Evolutionary conservation across 2,113 vertebrate species (phyloP).

Genomic region (Colossoma macropomum): DNA sequence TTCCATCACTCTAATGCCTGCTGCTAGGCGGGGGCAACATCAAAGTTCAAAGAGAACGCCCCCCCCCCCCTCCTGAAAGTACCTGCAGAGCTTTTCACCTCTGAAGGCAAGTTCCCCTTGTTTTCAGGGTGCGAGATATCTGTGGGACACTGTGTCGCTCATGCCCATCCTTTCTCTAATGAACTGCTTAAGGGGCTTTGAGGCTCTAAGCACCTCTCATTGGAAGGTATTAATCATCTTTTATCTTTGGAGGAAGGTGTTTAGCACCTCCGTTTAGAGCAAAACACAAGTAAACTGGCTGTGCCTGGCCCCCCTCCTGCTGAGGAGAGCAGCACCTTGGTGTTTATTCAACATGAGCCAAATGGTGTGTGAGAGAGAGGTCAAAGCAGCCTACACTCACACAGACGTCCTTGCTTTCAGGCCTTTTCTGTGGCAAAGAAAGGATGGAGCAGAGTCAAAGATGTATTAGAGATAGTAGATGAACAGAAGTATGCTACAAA

Average conservation of each 20-base stretch:
- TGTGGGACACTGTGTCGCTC: constrained; percentile 62
- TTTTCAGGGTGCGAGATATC: constrained; percentile 49
- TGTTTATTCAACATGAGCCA: constrained; percentile 78
- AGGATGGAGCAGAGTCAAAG: background rate
- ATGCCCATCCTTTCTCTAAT: constrained; percentile 69
- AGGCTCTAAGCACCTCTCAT: constrained; percentile 70
- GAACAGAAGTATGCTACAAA: too few relatives aligned
- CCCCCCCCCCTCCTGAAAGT: constrained; percentile 21
- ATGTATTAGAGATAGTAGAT: background rate
- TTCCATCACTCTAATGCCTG: constrained; percentile 70
- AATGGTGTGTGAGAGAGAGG: constrained; percentile 66
- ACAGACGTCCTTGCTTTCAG: background rate
- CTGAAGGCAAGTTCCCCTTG: constrained; percentile 43
- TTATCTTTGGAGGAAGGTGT: constrained; percentile 72
- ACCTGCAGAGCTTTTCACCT: constrained; percentile 51
- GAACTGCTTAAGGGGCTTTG: constrained; percentile 73
- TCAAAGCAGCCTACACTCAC: background rate
- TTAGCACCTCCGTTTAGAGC: constrained; percentile 73
- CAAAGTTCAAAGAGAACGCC: constrained; percentile 77
- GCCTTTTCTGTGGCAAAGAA: background rate
- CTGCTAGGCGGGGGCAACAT: constrained; percentile 66
- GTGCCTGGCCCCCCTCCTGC: constrained; percentile 57
- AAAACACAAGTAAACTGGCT: constrained; percentile 71
- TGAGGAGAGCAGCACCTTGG: constrained; percentile 67
- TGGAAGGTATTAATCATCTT: constrained; percentile 75